Evolutionary conservation across 2,888 invertebrate genomes (phyloP).

Genomic region (Monoplex corrugatus): DNA sequence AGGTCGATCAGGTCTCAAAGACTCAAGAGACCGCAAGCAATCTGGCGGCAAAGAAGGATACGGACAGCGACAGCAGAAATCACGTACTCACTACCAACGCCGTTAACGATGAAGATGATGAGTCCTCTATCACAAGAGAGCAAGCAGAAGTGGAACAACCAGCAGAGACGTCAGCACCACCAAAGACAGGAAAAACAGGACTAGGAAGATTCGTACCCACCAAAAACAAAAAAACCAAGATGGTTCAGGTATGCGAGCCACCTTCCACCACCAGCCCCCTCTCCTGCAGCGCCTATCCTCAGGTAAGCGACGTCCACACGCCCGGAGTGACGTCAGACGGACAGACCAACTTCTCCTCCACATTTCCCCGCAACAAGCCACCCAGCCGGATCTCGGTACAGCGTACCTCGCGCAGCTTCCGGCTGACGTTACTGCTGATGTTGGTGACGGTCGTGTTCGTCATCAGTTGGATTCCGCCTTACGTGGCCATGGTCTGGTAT

Average conservation of each 20-base stretch:
- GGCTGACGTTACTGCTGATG: constrained; percentile 47
- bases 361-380: neutral
- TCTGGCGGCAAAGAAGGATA: neutral
- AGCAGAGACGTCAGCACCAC: no score
- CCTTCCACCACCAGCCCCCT: neutral
- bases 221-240: neutral
- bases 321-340: neutral
- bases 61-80: neutral
- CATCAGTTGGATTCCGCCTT: constrained; percentile 53
- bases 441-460: constrained; percentile 51
- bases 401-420: constrained; percentile 38
- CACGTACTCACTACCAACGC: no score
- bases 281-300: neutral
- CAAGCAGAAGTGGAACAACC: no score
- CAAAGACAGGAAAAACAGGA: neutral
- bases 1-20: neutral
- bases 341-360: neutral
- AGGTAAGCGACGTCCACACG: neutral
- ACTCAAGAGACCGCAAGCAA: neutral
- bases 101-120: no score
- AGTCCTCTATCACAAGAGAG: neutral
- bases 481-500: constrained; percentile 51
- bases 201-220: no score
- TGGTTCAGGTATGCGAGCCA: neutral
- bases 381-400: neutral